These are phyloP conservation scores for Tribolium castaneum DNA, from an alignment of 1,140 invertebrate species.

Conservation along the genomic window DNA sequence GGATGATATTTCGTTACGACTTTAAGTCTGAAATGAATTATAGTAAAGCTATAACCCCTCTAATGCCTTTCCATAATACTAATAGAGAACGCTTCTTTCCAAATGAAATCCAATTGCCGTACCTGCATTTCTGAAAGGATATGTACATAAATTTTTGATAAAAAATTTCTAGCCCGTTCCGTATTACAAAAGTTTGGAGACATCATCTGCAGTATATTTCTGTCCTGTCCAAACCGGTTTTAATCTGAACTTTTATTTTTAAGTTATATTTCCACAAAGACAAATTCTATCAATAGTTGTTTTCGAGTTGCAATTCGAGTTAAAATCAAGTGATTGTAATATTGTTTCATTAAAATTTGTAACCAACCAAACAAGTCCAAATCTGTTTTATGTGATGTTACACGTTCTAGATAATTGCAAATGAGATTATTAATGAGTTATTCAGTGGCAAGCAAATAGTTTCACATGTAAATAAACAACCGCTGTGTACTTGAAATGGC, in stretches of 20 bases:
- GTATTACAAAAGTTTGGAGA: conserved; percentile 26
- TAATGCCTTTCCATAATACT: neutral
- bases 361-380: neutral
- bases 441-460: neutral
- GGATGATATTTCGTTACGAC: neutral
- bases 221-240: conserved; percentile 20
- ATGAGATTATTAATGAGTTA: neutral
- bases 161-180: conserved; percentile 12
- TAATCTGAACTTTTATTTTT: conserved; percentile 35
- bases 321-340: no score
- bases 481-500: neutral
- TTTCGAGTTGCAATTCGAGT: neutral
- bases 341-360: no score
- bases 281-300: conserved; percentile 30
- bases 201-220: conserved; percentile 35
- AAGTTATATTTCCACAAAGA: conserved; percentile 25
- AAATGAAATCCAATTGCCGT: no score
- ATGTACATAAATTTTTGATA: conserved; percentile 24
- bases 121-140: no score
- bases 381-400: neutral
- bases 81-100: neutral
- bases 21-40: conserved; percentile 4
- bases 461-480: neutral
- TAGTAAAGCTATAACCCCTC: neutral
- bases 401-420: neutral